Evolutionary conservation across 2,797 vertebrate genomes (phyloP), one percentile per base, ranked within the genome.

Genomic region (Ispidina picta): DNA sequence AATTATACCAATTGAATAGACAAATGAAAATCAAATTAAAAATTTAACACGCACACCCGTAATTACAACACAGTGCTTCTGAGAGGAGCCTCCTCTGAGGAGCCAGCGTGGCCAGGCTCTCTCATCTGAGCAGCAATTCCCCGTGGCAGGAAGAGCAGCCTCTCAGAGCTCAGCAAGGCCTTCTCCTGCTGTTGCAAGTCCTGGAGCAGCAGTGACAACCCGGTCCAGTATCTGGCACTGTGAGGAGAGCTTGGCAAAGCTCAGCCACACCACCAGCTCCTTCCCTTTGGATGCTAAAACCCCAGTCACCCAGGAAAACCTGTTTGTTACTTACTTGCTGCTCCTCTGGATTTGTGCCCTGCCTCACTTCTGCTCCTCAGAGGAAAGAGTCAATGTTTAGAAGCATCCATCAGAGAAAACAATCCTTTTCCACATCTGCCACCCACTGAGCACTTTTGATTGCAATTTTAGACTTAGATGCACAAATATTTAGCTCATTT

Each of bases 1-100:
- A 93, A 89, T 97, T 95, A 96, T 70, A 97, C 87, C 92, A 96
- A 95, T 78, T 86, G 88, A 94, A 95, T 89, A 96, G 95, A 97
- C 91, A 95, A 96, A 95, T 96, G 96, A 97, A 96, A 97, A 86
- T 92, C 73, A 93, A 93, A 96, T 97, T 97, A 96, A 97, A 96
- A 97, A 95, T 97, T 97, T 92, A 96, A 96, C 80, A 94, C 4
- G 3, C 84, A 44, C 88, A 83, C 70, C 87, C 74, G 73, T 95
- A 94, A 92, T 92, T 84, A 93, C 88, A 92, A 90, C 64, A 70
- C 90, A 85, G 79, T 31, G 75, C 51, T 84, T 89, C 92, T 89
- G 92, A n/a, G 12, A 93, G 86, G 69, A 96, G 81, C 92, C 95
- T 92, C 85, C 80, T 68, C 59, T 44, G 19, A 88, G 87, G 87